Base-by-base conservation (phyloP, 2,797 vertebrate species). In the Orestias chungarensis region DNA sequence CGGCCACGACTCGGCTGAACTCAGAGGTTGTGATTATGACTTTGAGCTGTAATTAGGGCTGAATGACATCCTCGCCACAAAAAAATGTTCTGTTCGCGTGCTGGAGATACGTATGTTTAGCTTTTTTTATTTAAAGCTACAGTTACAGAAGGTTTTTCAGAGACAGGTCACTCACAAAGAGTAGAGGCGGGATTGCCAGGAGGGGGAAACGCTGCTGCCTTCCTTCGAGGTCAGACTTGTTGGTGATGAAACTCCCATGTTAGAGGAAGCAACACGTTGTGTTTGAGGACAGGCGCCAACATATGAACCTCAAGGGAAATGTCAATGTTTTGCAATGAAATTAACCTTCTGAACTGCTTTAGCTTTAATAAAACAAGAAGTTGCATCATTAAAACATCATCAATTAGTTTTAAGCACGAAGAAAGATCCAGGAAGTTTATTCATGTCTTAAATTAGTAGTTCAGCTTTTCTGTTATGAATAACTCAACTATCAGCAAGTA, bases 11-110 rank as follows among this genome's bases (percentile, higher is more conserved):
- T 46, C 25, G 59, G 59, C 59, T 42, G 35, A 62, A 42, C 23
- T n/a, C 38, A 42, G 35, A 62, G 49, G 59, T 62, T 42, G 59
- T 62, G 59, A 42, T 62, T 62, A 62, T 62, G 59, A 62, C 23
- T 40, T 23, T 42, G 42, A 62, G 35, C 59, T 62, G 35, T 62
- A 62, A 62, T 62, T 62, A 62, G 12, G 12, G 59, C 59, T 62
- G 14, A 62, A 62, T 62, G 59, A 42, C 35, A 62, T 62, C 59
- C 35, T 40, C 23, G 35, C 35, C 25, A 23, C 38, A 33, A 62
- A 25, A 50, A 35, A 62, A 35, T 62, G 59, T 25, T 62, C 59
- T 62, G 2, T 62, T 10, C 1, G 23, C 12, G 42, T 35, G 23
- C 35, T 42, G 35, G 23, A 62, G 25, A 62, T 25, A 25, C 35